phyloP scores from a whole-genome alignment of 2,797 vertebrate genomes.

The Sebastes taczanowskii region DNA sequence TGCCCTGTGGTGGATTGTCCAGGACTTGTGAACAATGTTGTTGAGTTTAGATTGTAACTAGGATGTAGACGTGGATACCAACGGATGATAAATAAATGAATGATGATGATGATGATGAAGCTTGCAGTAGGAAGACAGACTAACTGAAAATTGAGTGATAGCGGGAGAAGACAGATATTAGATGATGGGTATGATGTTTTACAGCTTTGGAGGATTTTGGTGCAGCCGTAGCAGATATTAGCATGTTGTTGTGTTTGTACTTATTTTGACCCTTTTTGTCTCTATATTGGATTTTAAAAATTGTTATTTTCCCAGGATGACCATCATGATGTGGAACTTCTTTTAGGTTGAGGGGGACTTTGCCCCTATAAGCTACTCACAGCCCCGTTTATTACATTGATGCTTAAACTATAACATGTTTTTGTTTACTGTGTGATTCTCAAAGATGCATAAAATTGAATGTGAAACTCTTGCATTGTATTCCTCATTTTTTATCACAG shows the following conservation, averaged over 20 bases:
- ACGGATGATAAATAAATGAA: not conserved
- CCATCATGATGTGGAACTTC: constrained; percentile 4
- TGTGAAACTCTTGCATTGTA: constrained; percentile 11
- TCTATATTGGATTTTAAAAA: not conserved
- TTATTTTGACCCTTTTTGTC: constrained; percentile 15
- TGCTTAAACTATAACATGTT: constrained; percentile 8
- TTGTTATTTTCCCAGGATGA: not conserved
- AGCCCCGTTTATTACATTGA: constrained; percentile 37
- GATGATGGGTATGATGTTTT: not conserved
- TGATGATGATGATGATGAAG: not conserved
- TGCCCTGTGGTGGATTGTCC: not conserved
- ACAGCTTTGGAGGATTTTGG: constrained; percentile 5
- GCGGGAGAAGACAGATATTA: not conserved
- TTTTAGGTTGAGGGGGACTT: not conserved
- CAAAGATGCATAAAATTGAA: constrained; percentile 53
- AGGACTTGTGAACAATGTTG: not conserved
- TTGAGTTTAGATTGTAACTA: not conserved
- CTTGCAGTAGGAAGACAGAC: not conserved
- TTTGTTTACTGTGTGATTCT: constrained; percentile 59
- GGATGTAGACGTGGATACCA: constrained; percentile 6
- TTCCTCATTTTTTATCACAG: not conserved
- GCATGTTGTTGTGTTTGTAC: not conserved
- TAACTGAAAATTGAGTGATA: not conserved
- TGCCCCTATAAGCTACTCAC: constrained; percentile 1
- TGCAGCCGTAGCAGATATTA: not conserved